Conservation (phyloP, 2,888 invertebrate species). For the Spodoptera picta region DNA sequence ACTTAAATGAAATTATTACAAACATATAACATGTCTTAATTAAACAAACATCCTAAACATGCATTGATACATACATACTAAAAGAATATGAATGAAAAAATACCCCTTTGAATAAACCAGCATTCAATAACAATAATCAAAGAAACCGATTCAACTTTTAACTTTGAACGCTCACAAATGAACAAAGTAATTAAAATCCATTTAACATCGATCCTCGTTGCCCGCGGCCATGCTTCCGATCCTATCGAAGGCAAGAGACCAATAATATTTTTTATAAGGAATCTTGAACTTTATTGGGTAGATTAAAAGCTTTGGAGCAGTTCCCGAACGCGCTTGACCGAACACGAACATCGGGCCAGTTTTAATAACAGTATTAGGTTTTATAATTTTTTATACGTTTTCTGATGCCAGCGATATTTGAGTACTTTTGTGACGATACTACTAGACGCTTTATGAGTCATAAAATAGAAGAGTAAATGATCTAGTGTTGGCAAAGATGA, state of each 20-base stretch:
- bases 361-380: slow-evolving; percentile 43
- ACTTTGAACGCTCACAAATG: slow-evolving; percentile 21
- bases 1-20: no score
- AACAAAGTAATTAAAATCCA: slow-evolving; percentile 53
- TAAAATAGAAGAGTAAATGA: no score
- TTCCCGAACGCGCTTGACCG: slow-evolving; percentile 30
- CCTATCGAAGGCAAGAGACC: slow-evolving; percentile 35
- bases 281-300: slow-evolving; percentile 69
- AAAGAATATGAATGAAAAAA: neutral
- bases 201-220: slow-evolving; percentile 45
- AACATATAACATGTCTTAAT: no score
- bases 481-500: no score
- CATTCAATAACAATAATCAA: neutral
- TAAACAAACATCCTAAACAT: no score
- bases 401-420: neutral
- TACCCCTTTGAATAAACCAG: neutral
- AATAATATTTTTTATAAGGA: slow-evolving; percentile 69
- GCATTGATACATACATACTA: no score
- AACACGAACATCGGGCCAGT: slow-evolving; percentile 41
- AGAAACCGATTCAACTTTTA: slow-evolving; percentile 11
- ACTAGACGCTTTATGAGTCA: no score
- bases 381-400: slow-evolving; percentile 13
- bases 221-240: slow-evolving; percentile 31
- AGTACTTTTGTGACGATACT: no score
- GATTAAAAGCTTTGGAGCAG: slow-evolving; percentile 69